Conservation (phyloP, 35 echinoderm and acorn worm genomes). For the Stichopus chloronotus region DNA sequence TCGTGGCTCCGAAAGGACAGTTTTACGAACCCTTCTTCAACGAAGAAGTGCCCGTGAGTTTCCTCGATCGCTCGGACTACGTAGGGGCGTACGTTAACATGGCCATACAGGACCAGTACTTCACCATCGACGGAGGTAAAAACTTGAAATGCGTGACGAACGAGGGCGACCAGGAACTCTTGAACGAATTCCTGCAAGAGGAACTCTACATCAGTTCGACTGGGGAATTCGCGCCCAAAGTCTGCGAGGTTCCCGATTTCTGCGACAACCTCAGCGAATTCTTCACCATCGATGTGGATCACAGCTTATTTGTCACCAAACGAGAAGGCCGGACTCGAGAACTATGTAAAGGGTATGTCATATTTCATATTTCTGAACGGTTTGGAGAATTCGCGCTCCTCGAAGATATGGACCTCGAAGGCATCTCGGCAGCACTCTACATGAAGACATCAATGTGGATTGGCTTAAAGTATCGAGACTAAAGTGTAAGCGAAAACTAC, state of each 20-base stretch:
- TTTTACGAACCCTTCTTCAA: slow-evolving; percentile 6
- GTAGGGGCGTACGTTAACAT: neutral
- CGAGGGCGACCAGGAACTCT: neutral
- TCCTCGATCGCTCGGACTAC: neutral
- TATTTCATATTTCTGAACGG: neutral
- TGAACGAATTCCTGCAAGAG: neutral
- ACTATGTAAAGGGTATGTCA: neutral
- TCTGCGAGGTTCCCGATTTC: neutral
- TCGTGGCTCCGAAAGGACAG: neutral
- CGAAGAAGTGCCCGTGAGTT: neutral
- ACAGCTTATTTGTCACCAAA: neutral
- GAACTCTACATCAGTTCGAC: neutral
- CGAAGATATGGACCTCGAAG: neutral
- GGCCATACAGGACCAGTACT: neutral
- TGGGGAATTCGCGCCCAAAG: neutral
- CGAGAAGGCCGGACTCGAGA: neutral
- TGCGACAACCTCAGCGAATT: neutral
- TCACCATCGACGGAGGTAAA: neutral
- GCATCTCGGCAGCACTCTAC: neutral
- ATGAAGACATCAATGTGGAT: neutral
- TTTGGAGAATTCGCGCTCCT: neutral
- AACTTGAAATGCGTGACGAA: neutral
- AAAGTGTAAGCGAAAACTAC: no score
- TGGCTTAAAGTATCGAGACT: neutral
- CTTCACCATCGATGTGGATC: neutral